Base-by-base conservation (phyloP, 2,113 vertebrate species). In the Microtus oregoni region DNA sequence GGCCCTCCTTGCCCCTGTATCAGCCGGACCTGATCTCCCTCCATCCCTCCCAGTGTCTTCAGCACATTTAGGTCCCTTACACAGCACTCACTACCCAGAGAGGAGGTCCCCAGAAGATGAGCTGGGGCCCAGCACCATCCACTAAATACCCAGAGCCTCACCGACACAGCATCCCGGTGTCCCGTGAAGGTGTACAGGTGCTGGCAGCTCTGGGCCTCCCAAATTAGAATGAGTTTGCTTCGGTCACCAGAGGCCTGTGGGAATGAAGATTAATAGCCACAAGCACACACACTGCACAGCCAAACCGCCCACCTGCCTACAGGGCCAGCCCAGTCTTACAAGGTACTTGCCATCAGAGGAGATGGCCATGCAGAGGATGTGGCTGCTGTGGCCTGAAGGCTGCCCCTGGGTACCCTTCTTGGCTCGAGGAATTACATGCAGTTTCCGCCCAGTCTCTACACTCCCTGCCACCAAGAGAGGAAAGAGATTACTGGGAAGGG, bases 301-400 rank as follows among this genome's bases (percentile, higher is more conserved):
- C 41, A 19, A 4, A 12, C 72, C 32, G 24, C 90, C 24, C 7
- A 4, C 20, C 70, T 0, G 0, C 0, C 24, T 20, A 41, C 1
- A 0, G 58, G n/a, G 12, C 82, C 5, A 4, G 38, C 5, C n/a
- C 63, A 3, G 72, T 26, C 99, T 65, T 98, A 99, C 99, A 98
- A 99, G 98, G 98, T 99, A 99, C 97, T 99, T 99, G 95, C 99
- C 99, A 20, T 99, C 99, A 0, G 99, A 99, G 0, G 99, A 99
- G 96, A 99, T 98, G n/a, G 99, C 98, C 99, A 99, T 99, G 96
- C 99, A 99, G 76, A 99, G 98, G 35, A 99, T 4, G 0, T 99
- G 99, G 44, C 98, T 98, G 0, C 99, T 99, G 17, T 99, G 99
- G 41, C 99, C 99, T 0, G 99, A 91, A 14, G 99, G 98, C 82